These are phyloP conservation scores for Phylloscopus trochilus DNA, from an alignment of 2,113 vertebrate genomes.

Conservation along the genomic window DNA sequence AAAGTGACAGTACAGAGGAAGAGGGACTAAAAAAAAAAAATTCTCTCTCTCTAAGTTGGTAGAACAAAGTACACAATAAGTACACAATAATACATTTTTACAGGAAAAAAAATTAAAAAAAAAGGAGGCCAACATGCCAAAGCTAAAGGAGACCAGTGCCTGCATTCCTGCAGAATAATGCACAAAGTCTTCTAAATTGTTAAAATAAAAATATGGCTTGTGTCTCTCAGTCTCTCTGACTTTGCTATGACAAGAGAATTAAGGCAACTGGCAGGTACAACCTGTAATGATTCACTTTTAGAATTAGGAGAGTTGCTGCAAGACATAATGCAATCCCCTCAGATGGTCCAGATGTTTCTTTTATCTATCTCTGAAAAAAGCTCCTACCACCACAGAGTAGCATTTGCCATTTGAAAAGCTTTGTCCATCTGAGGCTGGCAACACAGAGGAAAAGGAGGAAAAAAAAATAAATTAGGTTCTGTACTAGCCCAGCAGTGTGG, in stretches of 20 bases:
- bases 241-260: not conserved
- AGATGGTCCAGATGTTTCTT: slow-evolving; percentile 10
- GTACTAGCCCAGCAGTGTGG: not conserved
- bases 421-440: not conserved
- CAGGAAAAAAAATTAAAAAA: not conserved
- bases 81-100: slow-evolving; percentile 23
- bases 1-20: slow-evolving; percentile 76
- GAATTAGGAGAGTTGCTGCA: not conserved
- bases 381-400: not conserved
- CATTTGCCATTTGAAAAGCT: not conserved
- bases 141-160: not conserved
- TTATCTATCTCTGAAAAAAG: not conserved
- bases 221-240: not conserved
- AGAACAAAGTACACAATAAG: slow-evolving; percentile 53
- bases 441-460: not conserved
- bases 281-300: not conserved
- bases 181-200: slow-evolving; percentile 50
- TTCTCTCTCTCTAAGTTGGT: slow-evolving; percentile 21
- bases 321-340: not conserved
- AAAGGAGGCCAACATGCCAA: not conserved
- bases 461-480: not conserved
- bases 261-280: slow-evolving; percentile 22
- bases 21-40: slow-evolving; percentile 54
- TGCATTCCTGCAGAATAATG: slow-evolving; percentile 11
- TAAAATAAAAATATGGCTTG: slow-evolving; percentile 51